Base-by-base conservation (phyloP, 2,113 vertebrate genomes). In the Calcarius ornatus region DNA sequence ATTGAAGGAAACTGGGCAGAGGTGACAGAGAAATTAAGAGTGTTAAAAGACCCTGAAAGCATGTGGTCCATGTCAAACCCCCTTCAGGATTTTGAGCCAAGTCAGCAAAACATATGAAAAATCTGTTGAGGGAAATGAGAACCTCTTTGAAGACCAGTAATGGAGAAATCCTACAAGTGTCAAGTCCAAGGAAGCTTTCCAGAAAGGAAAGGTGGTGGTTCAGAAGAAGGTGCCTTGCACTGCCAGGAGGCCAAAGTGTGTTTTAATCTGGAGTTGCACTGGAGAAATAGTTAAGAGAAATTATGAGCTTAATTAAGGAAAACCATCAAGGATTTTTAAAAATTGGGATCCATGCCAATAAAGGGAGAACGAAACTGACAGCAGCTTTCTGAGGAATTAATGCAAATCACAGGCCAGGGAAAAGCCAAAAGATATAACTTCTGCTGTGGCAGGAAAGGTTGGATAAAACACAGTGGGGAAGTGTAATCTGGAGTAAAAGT, bases 271-370 rank as follows among this genome's bases (percentile, higher is more conserved):
- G 30, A n/a, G 24, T 53, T 87, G 38, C 19, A 37, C 27, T 48
- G 60, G 30, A 71, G 61, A 75, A 96, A 81, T 25, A 78, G 65
- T 79, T 90, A 51, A 47, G 70, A 92, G 68, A 94, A 96, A 37
- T 92, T 87, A 95, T 33, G 78, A 30, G 70, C 81, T 95, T 93
- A 94, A 96, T 94, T 91, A 96, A 89, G 13, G 69, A 71, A 91
- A 95, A 84, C 84, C 81, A 92, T 84, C 84, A 92, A 92, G 78
- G 73, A 87, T 79, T 94, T 69, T 3, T 11, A 89, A 78, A 81
- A 70, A 76, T 76, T 71, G 87, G 81, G 86, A 94, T 70, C 57
- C 10, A 2, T 56, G 73, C 92, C 95, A 90, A 51, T 37, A 82
- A 85, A 79, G 19, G 50, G 69, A 92, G 73, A 89, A 63, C 77